phyloP scores from a whole-genome alignment of 2,113 vertebrate species.

The Sceloporus tristichus region DNA sequence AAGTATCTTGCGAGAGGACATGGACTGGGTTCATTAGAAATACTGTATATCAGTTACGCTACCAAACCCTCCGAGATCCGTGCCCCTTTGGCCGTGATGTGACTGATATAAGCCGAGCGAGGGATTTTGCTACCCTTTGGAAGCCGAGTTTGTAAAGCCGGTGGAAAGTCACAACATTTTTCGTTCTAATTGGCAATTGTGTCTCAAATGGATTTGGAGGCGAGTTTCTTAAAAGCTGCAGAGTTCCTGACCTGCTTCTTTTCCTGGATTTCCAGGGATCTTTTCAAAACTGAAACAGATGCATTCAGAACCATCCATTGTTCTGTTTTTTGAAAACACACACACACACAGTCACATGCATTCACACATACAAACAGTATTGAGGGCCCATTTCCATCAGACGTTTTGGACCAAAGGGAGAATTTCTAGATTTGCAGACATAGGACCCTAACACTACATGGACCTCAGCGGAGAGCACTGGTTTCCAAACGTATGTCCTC shows the following conservation, averaged over 20 bases:
- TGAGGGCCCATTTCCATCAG: too few species aligned
- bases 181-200: constrained; percentile 13
- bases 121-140: background rate
- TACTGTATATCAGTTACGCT: background rate
- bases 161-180: background rate
- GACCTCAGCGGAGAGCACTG: too few species aligned
- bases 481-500: too few species aligned
- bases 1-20: constrained; percentile 12
- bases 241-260: background rate
- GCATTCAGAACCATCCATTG: background rate
- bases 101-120: background rate
- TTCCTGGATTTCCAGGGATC: background rate
- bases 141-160: background rate
- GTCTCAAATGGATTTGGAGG: constrained; percentile 25
- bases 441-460: too few species aligned
- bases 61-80: constrained; percentile 30
- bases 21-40: constrained; percentile 25
- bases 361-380: too few species aligned
- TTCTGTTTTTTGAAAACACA: background rate
- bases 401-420: too few species aligned
- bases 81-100: background rate
- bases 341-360: background rate
- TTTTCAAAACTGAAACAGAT: background rate
- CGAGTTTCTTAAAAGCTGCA: background rate
- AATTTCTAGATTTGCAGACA: too few species aligned